phyloP scores from a whole-genome alignment of 1,140 invertebrate genomes.

The Dendrolimus punctatus region DNA sequence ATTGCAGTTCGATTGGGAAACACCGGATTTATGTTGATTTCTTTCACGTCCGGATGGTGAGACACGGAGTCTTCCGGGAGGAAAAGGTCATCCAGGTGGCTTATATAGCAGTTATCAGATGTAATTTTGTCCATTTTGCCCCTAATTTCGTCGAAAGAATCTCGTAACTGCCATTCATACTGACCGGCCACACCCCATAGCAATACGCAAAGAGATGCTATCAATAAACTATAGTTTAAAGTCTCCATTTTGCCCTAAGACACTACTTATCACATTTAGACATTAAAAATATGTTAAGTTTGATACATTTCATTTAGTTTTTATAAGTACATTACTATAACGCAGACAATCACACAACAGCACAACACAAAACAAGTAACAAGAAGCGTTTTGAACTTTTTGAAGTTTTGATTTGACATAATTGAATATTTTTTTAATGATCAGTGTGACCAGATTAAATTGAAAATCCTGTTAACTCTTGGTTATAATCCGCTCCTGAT shows the following conservation, averaged over 20 bases:
- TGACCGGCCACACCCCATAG: slow-evolving; percentile 82
- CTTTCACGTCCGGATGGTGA: slow-evolving; percentile 95
- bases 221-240: slow-evolving; percentile 39
- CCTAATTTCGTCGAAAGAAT: slow-evolving; percentile 91
- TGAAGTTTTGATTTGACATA: too few species aligned
- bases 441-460: too few species aligned
- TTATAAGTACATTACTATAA: too few species aligned
- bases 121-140: slow-evolving; percentile 85
- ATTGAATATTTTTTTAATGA: too few species aligned
- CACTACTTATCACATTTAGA: too few species aligned
- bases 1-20: slow-evolving; percentile 95
- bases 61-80: slow-evolving; percentile 88
- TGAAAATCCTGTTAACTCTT: too few species aligned
- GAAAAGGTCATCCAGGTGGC: slow-evolving; percentile 87
- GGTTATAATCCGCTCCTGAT: too few species aligned
- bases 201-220: slow-evolving; percentile 48
- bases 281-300: too few species aligned
- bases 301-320: too few species aligned
- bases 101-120: slow-evolving; percentile 90
- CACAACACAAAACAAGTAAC: too few species aligned
- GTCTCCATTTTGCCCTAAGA: slow-evolving; percentile 43
- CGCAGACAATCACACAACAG: too few species aligned
- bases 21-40: slow-evolving; percentile 94
- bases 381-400: too few species aligned
- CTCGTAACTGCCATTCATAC: slow-evolving; percentile 90